Percentiles rank a stretch among this genome's conserved stretches.
These are phyloP conservation scores for Siniperca knerii DNA, from an alignment of 2,113 vertebrate species.

Conservation along the genomic window DNA sequence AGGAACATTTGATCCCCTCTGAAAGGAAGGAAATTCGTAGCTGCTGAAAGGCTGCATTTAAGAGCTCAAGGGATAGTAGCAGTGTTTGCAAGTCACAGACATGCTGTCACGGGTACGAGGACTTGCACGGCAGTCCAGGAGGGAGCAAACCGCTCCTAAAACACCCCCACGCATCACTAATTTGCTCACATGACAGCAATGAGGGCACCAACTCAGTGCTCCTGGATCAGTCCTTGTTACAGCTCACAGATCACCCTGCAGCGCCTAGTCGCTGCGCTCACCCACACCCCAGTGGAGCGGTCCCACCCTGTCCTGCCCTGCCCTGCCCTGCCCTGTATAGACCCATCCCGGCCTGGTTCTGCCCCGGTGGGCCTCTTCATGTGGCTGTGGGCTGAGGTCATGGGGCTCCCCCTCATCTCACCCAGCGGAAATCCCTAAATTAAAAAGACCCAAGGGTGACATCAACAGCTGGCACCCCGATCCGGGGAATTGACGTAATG, in stretches of 20 bases:
- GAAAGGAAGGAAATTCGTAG: slow-evolving; percentile 74
- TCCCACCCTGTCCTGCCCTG: slow-evolving; percentile 38
- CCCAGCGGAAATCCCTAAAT: slow-evolving; percentile 82
- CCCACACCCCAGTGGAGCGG: slow-evolving; percentile 45
- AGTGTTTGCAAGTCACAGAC: slow-evolving; percentile 69
- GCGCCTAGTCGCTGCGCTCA: not conserved
- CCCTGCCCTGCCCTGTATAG: not conserved
- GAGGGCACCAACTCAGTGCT: not conserved
- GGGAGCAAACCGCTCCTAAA: slow-evolving; percentile 23
- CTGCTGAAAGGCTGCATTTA: slow-evolving; percentile 80
- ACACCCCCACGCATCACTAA: not conserved
- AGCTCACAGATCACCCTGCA: slow-evolving; percentile 27
- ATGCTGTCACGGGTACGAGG: slow-evolving; percentile 69
- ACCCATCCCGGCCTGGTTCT: slow-evolving; percentile 36
- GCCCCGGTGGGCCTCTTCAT: slow-evolving; percentile 65
- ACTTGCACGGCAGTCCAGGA: slow-evolving; percentile 38
- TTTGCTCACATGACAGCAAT: slow-evolving; percentile 17
- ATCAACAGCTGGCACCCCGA: slow-evolving; percentile 80
- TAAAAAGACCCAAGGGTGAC: slow-evolving; percentile 82
- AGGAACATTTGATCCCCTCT: slow-evolving; percentile 80
- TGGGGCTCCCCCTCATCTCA: slow-evolving; percentile 75
- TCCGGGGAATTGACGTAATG: slow-evolving; percentile 74
- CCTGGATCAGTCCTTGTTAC: not conserved
- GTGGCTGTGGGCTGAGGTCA: slow-evolving; percentile 74
- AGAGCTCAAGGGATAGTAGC: slow-evolving; percentile 76